A percentile compares a stretch with the other conserved stretches of the same genome.
Evolutionary conservation across 2,888 invertebrate genomes (phyloP).

Genomic region (Morpho achilles): DNA sequence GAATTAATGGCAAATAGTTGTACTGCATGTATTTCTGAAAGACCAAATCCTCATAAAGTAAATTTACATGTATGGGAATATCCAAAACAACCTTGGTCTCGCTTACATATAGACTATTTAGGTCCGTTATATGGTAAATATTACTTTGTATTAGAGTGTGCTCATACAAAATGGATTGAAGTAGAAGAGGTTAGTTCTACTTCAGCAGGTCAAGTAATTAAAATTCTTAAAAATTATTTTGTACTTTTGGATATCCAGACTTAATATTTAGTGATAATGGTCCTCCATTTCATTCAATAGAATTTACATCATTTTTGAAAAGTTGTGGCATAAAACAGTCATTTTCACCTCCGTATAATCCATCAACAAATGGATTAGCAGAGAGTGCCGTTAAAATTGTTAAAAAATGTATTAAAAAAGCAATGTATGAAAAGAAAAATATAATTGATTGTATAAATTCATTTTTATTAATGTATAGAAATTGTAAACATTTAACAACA

Average conservation of each 20-base stretch:
- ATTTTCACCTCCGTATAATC: constrained; percentile 3
- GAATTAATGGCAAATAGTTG: constrained; percentile 1
- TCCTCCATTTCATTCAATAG: neutral
- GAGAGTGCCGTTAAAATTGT: neutral
- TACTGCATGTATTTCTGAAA: neutral
- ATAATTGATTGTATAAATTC: neutral
- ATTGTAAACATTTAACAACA: neutral
- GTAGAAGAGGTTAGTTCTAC: constrained; percentile 3
- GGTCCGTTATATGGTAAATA: neutral
- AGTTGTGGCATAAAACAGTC: constrained; percentile 4
- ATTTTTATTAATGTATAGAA: neutral
- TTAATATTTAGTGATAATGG: constrained; percentile 1
- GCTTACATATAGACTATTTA: constrained; percentile 1
- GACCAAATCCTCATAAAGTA: neutral
- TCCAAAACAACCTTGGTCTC: constrained; percentile 1
- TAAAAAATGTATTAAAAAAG: neutral
- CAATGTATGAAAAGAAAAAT: neutral
- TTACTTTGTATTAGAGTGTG: neutral
- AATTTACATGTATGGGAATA: constrained; percentile 1
- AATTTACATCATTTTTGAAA: neutral
- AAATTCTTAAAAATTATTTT: constrained; percentile 3
- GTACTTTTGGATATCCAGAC: neutral
- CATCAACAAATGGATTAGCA: neutral
- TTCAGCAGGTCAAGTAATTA: constrained; percentile 1
- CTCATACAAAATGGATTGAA: constrained; percentile 8